Evolutionary conservation across 2,113 vertebrate species (phyloP).

Genomic region (Dasyornis broadbenti): DNA sequence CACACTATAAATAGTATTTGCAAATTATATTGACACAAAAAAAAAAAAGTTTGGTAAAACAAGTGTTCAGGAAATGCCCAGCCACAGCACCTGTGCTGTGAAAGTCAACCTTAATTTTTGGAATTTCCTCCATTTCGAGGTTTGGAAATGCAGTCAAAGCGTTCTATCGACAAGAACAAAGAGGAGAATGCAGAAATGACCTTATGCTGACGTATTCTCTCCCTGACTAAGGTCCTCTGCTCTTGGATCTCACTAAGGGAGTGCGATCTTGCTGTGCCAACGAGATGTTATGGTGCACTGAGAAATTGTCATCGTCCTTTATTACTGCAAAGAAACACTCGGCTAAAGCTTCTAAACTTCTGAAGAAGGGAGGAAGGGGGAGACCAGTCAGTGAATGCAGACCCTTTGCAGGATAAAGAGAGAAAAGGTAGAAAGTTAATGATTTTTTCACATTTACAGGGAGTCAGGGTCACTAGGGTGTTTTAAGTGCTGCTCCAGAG

Average conservation of each 20-base stretch:
- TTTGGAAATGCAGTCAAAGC: conserved; percentile 30
- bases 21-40: not conserved
- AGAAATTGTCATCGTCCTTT: not conserved
- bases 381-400: not conserved
- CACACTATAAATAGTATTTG: not conserved
- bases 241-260: not conserved
- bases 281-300: not conserved
- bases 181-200: not conserved
- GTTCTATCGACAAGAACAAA: not conserved
- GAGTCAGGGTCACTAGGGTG: fast-evolving
- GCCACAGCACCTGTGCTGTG: not conserved
- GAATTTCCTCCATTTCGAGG: not conserved
- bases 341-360: not conserved
- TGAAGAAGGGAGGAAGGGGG: not conserved
- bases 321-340: not conserved
- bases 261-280: not conserved
- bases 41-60: not conserved
- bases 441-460: not conserved
- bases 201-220: not conserved
- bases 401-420: not conserved
- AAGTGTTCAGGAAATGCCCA: conserved; percentile 13
- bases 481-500: not conserved
- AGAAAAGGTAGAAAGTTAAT: not conserved
- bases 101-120: not conserved
- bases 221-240: not conserved